A percentile compares a stretch with the other conserved stretches of the same genome.
Evolutionary conservation across 2,113 vertebrate genomes (phyloP).

Genomic region (Excalfactoria chinensis): DNA sequence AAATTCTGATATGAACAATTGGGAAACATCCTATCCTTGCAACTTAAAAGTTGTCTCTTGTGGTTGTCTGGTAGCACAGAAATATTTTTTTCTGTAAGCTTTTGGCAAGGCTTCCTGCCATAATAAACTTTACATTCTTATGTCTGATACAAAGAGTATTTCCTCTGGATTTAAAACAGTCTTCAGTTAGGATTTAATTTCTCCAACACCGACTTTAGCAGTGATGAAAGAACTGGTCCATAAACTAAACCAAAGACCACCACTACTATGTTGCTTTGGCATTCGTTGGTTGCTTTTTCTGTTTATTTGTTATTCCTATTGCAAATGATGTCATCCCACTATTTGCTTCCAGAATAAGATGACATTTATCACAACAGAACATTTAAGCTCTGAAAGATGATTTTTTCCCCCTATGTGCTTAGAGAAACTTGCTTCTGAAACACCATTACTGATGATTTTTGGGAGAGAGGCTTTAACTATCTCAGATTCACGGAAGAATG

Average conservation of each 20-base stretch:
- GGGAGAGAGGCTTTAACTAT: background rate
- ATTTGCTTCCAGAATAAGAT: background rate
- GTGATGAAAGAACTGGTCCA: background rate
- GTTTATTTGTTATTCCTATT: background rate
- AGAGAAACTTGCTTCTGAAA: background rate
- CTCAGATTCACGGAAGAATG: background rate
- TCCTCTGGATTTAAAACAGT: constrained; percentile 36
- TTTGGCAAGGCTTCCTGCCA: constrained; percentile 39
- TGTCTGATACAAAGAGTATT: constrained; percentile 45
- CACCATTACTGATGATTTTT: background rate
- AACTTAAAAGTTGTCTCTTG: constrained; percentile 50
- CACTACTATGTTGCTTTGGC: background rate
- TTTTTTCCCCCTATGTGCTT: background rate
- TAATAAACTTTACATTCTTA: constrained; percentile 21
- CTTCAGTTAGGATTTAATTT: constrained; percentile 20
- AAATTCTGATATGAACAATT: constrained; percentile 4
- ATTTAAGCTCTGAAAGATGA: background rate
- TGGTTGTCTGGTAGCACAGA: constrained; percentile 59
- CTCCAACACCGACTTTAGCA: background rate
- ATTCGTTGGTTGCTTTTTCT: background rate
- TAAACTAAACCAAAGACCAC: constrained; percentile 21
- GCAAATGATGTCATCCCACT: background rate
- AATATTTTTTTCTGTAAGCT: constrained; percentile 38
- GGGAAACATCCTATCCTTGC: constrained; percentile 38
- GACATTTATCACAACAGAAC: background rate